Evolutionary conservation across 1,140 invertebrate species (phyloP), one percentile per base, ranked within the genome.

Genomic region (Polypedilum pembai): DNA sequence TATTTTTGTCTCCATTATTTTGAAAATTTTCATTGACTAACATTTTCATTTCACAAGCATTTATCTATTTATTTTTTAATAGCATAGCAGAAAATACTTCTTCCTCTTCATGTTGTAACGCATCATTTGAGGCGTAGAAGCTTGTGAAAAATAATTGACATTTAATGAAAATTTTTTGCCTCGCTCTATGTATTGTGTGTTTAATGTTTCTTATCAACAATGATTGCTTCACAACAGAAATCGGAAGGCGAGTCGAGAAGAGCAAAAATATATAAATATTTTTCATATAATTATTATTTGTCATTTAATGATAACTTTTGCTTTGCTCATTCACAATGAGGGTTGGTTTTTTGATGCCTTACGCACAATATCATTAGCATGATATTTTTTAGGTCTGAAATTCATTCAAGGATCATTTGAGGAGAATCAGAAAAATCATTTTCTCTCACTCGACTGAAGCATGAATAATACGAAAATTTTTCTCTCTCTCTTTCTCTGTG

Each of bases 121-220:
- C 45, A 56, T 56, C 45, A 56, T 56, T 56, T 56, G 45, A 56
- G 45, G 45, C 45, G 45, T 56, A 56, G 45, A 56, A 56, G 45
- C 12, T 56, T 56, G 45, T 56, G 45, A 69, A 69, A 69, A 69
- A 69, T 69, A 69, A 69, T 69, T 69, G 65, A 69, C 65, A 18
- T 69, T 69, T 69, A 69, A 69, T 69, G 65, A 69, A 69, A 69
- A 69, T 69, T 69, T 66, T 69, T 18, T 69, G n/a, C 24, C 24
- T 33, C 5, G 1, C 45, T 56, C 12, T n/a, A 45, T n/a, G 45
- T n/a, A 56, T n/a, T n/a, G 12, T 56, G 45, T 56, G 45, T 56
- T 20, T 18, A 69, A 69, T 69, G 65, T 69, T 69, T 69, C 65
- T 69, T 69, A 69, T 69, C 65, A 69, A 69, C 17, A 69, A 69